Evolutionary conservation across 2,113 vertebrate species (phyloP).

Genomic region (Daphoenositta chrysoptera): DNA sequence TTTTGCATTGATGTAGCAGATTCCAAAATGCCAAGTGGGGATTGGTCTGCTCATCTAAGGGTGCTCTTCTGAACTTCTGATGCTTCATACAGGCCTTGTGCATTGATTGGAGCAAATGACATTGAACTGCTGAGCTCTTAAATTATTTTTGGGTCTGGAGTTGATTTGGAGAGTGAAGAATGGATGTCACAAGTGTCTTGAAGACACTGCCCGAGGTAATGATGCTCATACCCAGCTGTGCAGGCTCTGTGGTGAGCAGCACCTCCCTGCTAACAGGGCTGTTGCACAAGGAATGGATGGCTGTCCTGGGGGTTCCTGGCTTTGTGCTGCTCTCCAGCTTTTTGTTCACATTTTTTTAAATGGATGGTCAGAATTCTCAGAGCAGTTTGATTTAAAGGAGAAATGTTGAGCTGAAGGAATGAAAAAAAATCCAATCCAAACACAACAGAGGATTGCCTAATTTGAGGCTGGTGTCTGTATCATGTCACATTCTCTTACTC

Average conservation of each 20-base stretch:
- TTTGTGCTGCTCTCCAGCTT: neutral
- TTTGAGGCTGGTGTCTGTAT: neutral
- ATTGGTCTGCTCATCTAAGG: neutral
- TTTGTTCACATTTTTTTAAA: neutral
- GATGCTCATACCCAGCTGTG: accelerated
- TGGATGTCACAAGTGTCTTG: neutral
- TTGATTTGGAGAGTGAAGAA: neutral
- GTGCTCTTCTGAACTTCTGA: neutral
- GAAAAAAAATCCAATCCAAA: neutral
- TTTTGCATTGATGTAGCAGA: neutral
- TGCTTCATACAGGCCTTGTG: neutral
- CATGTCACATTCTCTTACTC: neutral
- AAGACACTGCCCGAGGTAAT: accelerated
- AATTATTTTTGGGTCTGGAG: neutral
- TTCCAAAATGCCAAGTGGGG: neutral
- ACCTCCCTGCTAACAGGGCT: neutral
- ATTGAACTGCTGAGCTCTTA: neutral
- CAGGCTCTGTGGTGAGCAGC: neutral
- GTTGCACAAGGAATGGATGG: neutral
- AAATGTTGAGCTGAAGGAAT: neutral
- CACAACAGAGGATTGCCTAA: neutral
- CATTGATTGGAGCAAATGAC: neutral
- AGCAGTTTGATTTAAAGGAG: neutral
- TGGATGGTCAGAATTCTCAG: neutral
- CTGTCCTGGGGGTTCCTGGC: neutral